Evolutionary conservation across 2,113 vertebrate genomes (phyloP), one percentile per base, ranked within the genome.

Genomic region (Phyllostomus discolor): DNA sequence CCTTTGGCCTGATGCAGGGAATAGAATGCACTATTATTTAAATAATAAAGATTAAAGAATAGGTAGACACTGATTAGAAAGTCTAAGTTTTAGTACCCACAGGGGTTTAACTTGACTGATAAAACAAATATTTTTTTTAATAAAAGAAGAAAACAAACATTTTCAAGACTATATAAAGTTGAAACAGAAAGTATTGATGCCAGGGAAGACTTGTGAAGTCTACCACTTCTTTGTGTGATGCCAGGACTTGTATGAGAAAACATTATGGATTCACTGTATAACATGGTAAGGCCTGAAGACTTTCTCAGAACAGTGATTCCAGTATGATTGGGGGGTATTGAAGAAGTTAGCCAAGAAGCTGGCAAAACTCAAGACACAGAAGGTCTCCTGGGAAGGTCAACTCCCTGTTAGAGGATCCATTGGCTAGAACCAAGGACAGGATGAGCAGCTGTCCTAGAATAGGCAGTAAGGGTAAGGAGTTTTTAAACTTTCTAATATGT

Each of bases 401-500:
- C 35, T 85, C 4, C 33, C 5, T 84, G 81, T 48, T 75, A 87
- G 35, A 83, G 10, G 38, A 33, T 80, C 31, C 24, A 70, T 33
- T 92, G 35, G 28, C 33, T 88, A 76, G 54, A 79, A 17, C 12
- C n/a, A 92, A 86, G 19, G 50, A 88, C 66, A 88, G 7, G 38
- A 10, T 89, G 52, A 89, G 3, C 46, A 85, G 35, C 33, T 22
- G 54, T 24, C 22, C n/a, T 31, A 78, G 72, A 90, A 57, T 48
- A 76, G 19, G 11, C 31, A 84, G 33, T 19, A 15, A 75, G 26
- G 48, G 6, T 31, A n/a, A 85, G 54, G 82, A 91, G 86, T 14
- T 87, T 35, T 86, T 96, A 80, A 86, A 2, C 35, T 96, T 91
- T 93, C 16, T 79, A 38, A 84, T 52, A 35, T 85, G 48, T 88